These are phyloP conservation scores for Philopedon plagiatum DNA, from an alignment of 2,888 invertebrate genomes.

Conservation along the genomic window DNA sequence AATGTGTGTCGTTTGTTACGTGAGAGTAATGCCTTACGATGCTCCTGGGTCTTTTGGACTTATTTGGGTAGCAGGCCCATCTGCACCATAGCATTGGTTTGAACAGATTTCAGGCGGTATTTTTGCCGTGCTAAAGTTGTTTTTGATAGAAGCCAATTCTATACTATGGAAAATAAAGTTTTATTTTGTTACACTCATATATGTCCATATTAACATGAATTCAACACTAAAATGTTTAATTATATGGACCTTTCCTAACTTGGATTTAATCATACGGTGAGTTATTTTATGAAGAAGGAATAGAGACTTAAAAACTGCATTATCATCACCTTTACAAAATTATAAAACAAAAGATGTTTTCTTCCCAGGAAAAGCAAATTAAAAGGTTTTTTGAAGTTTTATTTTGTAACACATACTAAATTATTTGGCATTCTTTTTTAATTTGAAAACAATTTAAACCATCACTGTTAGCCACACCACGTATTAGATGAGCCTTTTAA, in stretches of 20 bases:
- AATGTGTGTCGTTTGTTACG: constrained; percentile 54
- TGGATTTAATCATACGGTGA: neutral
- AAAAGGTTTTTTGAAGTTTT: neutral
- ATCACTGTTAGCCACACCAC: neutral
- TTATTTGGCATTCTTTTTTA: neutral
- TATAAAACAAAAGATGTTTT: neutral
- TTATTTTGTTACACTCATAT: no score
- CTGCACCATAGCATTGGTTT: constrained; percentile 11
- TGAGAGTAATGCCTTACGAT: constrained; percentile 39
- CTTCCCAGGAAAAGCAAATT: neutral
- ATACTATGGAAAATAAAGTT: no score
- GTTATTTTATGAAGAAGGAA: neutral
- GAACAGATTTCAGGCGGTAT: neutral
- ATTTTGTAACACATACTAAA: neutral
- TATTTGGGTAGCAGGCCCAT: constrained; percentile 18
- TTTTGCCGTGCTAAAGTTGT: no score
- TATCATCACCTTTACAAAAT: neutral
- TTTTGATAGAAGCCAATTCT: no score
- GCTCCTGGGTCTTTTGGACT: constrained; percentile 38
- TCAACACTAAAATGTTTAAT: no score
- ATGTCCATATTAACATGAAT: neutral
- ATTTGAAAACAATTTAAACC: constrained; percentile 1
- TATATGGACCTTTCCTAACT: neutral
- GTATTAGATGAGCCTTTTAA: neutral
- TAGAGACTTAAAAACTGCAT: neutral